These are phyloP conservation scores for Podarcis raffonei DNA, from an alignment of 2,113 vertebrate species.

Conservation along the genomic window DNA sequence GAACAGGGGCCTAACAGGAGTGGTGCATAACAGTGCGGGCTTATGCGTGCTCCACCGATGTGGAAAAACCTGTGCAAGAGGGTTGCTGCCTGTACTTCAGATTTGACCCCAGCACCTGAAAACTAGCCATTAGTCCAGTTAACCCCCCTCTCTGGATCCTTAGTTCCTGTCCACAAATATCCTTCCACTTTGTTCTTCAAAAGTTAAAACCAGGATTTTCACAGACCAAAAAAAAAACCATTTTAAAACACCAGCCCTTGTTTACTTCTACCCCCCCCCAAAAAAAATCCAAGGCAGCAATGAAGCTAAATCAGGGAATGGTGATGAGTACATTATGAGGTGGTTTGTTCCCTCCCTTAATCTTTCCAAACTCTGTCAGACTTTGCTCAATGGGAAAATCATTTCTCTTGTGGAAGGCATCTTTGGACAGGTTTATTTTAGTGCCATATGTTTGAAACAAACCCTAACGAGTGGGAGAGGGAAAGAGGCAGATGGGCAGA, in stretches of 20 bases:
- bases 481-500: constrained; percentile 15
- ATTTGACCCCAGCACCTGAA: neutral
- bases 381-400: neutral
- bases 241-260: neutral
- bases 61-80: neutral
- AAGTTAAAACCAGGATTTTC: neutral
- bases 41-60: too few species aligned
- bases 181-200: neutral
- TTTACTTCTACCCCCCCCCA: neutral
- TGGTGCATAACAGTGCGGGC: too few species aligned
- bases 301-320: neutral
- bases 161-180: neutral
- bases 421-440: constrained; percentile 34
- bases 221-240: neutral
- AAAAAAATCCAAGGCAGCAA: neutral
- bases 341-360: neutral
- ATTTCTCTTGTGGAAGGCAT: constrained; percentile 10
- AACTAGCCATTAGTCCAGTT: neutral
- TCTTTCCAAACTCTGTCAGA: neutral
- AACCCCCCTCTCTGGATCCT: neutral
- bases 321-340: neutral
- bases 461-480: neutral
- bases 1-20: too few species aligned
- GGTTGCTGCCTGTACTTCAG: too few species aligned
- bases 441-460: constrained; percentile 36